Evolutionary conservation across 1,140 invertebrate species (phyloP).

Genomic region (Venturia canescens): DNA sequence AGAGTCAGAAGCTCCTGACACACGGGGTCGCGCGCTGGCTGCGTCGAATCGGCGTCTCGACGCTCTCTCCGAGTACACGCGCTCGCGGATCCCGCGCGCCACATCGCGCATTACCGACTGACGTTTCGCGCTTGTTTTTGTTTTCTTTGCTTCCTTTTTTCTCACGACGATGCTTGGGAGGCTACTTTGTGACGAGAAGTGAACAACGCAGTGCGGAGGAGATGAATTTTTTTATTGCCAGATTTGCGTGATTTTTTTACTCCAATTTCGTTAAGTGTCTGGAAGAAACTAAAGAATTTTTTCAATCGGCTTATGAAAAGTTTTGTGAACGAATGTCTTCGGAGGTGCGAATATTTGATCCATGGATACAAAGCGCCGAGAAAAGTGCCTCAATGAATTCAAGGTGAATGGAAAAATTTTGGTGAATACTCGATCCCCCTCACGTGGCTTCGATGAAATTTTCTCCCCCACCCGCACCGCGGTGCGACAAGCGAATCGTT

Average conservation of each 20-base stretch:
- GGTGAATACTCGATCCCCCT: not conserved
- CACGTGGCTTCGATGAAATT: too few species aligned
- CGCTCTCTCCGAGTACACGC: conserved; percentile 42
- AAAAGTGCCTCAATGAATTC: conserved; percentile 23
- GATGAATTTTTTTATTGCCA: not conserved
- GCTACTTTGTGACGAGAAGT: not conserved
- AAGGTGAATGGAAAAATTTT: not conserved
- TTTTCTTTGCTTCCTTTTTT: not conserved
- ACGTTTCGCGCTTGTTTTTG: not conserved
- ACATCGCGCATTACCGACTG: not conserved
- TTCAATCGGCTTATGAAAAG: too few species aligned
- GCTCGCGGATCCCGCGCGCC: conserved; percentile 28
- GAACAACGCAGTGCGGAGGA: not conserved
- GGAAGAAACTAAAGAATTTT: too few species aligned
- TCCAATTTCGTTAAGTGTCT: not conserved
- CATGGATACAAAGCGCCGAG: not conserved
- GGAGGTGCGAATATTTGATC: not conserved
- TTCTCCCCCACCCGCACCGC: too few species aligned
- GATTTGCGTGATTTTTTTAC: not conserved
- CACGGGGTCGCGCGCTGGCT: conserved; percentile 64
- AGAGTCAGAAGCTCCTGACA: conserved; percentile 68
- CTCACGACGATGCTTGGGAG: not conserved
- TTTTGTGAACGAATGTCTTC: conserved; percentile 3
- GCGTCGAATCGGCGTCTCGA: conserved; percentile 59
- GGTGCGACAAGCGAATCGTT: too few species aligned